These are phyloP conservation scores for Clamator glandarius DNA, from an alignment of 2,797 vertebrate genomes.

Conservation along the genomic window DNA sequence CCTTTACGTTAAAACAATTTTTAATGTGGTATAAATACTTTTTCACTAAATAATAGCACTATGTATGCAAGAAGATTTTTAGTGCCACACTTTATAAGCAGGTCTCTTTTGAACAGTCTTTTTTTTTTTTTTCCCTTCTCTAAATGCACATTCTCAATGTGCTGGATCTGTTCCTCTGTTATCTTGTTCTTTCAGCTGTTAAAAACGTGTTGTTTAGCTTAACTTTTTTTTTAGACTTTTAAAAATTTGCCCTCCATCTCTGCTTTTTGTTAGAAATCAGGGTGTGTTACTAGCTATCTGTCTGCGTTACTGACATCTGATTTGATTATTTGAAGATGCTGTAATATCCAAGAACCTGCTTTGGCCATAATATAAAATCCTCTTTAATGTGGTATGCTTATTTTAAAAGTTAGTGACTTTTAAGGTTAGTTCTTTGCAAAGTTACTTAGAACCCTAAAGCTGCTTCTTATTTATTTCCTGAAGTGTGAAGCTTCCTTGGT, in stretches of 20 bases:
- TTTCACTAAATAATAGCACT: slow-evolving; percentile 38
- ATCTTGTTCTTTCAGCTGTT: slow-evolving; percentile 26
- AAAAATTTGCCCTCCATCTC: background rate
- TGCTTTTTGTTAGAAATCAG: background rate
- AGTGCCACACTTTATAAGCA: background rate
- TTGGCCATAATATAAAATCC: slow-evolving; percentile 5
- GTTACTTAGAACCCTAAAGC: slow-evolving; percentile 9
- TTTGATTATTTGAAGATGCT: slow-evolving; percentile 47
- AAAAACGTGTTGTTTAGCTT: slow-evolving; percentile 7
- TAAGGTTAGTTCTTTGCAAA: slow-evolving; percentile 4
- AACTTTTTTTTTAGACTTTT: background rate
- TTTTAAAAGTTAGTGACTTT: background rate
- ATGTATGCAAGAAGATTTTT: background rate
- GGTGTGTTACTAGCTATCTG: background rate
- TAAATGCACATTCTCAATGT: background rate
- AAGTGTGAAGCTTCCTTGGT: slow-evolving; percentile 1
- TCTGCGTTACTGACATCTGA: background rate
- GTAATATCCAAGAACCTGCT: slow-evolving; percentile 7
- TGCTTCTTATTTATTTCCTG: background rate
- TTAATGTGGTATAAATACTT: slow-evolving; percentile 20
- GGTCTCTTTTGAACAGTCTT: background rate
- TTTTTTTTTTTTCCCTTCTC: slow-evolving; percentile 12
- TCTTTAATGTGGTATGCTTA: background rate
- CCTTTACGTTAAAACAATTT: slow-evolving; percentile 31
- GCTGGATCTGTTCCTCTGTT: background rate